phyloP scores from a whole-genome alignment of 1,140 invertebrate species.

The Sarcophaga peregrina region DNA sequence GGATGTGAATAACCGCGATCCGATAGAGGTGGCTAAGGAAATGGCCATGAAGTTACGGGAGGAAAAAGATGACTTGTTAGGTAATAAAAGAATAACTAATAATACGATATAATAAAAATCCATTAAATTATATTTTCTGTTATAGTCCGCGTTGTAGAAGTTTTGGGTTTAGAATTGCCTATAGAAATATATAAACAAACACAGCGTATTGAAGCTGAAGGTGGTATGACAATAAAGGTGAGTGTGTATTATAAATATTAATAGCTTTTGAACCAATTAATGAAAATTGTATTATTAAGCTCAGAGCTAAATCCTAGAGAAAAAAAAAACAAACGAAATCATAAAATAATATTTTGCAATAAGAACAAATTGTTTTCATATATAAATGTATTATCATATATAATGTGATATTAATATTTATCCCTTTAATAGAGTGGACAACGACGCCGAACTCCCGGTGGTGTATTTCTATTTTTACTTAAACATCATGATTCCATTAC shows the following conservation, averaged over 20 bases:
- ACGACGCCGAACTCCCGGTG: conserved; percentile 83
- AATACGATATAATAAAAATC: no score
- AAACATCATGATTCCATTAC: conserved; percentile 79
- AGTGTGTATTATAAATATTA: no score
- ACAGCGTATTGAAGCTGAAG: conserved; percentile 77
- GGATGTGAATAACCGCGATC: conserved; percentile 63
- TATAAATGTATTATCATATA: background rate
- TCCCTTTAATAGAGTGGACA: conserved; percentile 75
- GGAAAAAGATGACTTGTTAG: conserved; percentile 76
- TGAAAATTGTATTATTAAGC: no score
- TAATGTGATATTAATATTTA: background rate
- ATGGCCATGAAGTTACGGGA: conserved; percentile 78
- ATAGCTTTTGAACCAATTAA: no score
- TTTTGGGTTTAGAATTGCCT: conserved; percentile 78
- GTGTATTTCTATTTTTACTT: conserved; percentile 83
- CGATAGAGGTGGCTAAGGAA: conserved; percentile 74
- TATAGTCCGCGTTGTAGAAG: conserved; percentile 77
- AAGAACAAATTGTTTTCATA: no score
- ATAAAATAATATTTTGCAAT: no score
- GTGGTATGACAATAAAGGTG: conserved; percentile 87
- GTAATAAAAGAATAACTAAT: conserved; percentile 67
- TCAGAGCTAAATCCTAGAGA: no score
- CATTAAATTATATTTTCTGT: conserved; percentile 41
- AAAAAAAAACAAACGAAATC: no score
- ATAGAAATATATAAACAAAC: conserved; percentile 82